Conservation (phyloP, 2,113 vertebrate species). For the Spea bombifrons region DNA sequence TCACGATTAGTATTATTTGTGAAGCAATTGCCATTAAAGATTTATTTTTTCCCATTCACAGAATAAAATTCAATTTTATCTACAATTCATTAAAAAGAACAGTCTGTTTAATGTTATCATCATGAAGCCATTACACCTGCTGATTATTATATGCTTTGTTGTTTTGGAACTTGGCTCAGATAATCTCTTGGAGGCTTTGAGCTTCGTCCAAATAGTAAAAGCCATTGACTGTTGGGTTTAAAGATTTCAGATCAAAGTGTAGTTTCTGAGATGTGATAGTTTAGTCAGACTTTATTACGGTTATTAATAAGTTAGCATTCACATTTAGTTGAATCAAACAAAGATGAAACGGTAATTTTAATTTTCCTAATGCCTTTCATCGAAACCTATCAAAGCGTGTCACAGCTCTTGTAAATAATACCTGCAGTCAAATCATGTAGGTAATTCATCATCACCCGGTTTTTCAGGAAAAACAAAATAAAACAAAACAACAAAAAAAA, state of each 20-base stretch:
- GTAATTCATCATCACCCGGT: neutral
- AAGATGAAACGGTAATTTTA: constrained; percentile 20
- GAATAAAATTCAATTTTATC: too few species aligned
- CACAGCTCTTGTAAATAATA: neutral
- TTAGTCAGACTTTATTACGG: constrained; percentile 17
- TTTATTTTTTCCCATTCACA: too few species aligned
- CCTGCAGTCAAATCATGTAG: neutral
- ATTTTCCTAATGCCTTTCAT: constrained; percentile 18
- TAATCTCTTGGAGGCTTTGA: neutral
- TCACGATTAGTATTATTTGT: too few species aligned
- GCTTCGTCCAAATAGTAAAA: constrained; percentile 23
- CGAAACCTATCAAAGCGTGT: constrained; percentile 5
- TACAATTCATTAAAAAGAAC: neutral
- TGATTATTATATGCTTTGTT: neutral
- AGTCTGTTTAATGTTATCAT: neutral
- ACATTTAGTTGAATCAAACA: constrained; percentile 9
- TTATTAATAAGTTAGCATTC: constrained; percentile 28
- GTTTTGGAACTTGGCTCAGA: constrained; percentile 3
- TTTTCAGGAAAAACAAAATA: neutral
- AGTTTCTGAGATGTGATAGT: constrained; percentile 1
- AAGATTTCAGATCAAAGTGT: constrained; percentile 29
- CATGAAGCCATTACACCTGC: constrained; percentile 10
- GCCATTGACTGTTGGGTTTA: constrained; percentile 18
- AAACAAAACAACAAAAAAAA: neutral
- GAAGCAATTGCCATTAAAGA: too few species aligned